phyloP scores from a whole-genome alignment of 2,113 vertebrate genomes.

The Orthonyx spaldingii region DNA sequence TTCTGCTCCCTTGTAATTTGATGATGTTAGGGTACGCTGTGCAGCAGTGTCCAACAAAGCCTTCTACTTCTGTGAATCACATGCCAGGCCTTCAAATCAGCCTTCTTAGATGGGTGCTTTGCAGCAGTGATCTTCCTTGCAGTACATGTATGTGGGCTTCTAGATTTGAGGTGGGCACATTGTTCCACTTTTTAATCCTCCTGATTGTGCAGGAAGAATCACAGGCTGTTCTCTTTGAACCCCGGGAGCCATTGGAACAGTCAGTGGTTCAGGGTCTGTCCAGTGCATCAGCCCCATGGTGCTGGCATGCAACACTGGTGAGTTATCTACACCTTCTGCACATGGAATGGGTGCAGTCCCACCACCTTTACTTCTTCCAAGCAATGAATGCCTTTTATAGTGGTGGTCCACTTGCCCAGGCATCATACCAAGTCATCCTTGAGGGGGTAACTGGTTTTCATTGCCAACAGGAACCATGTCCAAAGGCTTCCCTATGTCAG shows the following conservation, averaged over 20 bases:
- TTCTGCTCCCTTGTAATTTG: neutral
- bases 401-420: neutral
- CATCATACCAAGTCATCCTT: neutral
- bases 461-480: neutral
- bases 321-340: neutral
- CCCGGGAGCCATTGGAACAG: neutral
- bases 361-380: neutral
- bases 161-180: neutral
- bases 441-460: neutral
- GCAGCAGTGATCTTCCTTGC: neutral
- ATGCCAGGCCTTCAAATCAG: neutral
- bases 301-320: neutral
- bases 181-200: neutral
- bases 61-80: neutral
- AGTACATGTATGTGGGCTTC: neutral
- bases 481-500: neutral
- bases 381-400: neutral
- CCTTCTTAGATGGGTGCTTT: neutral
- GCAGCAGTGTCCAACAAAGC: neutral
- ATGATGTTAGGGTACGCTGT: neutral
- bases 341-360: neutral
- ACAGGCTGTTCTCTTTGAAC: neutral
- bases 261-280: neutral
- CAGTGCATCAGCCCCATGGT: neutral
- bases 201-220: neutral